Evolutionary conservation across 2,888 invertebrate genomes (phyloP).

Genomic region (Acheta domesticus): DNA sequence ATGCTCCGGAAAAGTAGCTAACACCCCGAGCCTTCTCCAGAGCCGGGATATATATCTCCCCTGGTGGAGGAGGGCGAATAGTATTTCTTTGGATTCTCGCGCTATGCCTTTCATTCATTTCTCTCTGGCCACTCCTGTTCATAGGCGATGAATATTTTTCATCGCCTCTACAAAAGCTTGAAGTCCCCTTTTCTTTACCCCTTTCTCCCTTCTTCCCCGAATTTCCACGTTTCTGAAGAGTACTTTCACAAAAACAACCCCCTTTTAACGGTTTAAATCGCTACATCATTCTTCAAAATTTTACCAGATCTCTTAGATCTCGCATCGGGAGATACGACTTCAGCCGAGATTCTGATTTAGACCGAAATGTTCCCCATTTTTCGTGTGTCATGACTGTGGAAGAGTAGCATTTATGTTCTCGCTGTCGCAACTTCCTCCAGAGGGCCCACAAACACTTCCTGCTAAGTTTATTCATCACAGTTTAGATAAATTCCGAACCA

Average conservation of each 20-base stretch:
- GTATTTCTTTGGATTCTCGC: neutral
- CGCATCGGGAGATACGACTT: too few relatives aligned
- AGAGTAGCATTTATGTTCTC: neutral
- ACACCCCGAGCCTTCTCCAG: neutral
- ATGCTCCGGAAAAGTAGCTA: constrained; percentile 3
- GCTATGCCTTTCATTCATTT: neutral
- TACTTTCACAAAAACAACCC: neutral
- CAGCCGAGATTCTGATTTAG: neutral
- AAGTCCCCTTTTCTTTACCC: too few relatives aligned
- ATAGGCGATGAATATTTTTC: neutral
- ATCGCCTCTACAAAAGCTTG: neutral
- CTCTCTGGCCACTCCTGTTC: neutral
- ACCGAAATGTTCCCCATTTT: neutral
- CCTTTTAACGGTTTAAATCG: neutral
- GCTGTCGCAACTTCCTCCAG: neutral
- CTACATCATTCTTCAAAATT: too few relatives aligned
- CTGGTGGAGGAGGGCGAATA: neutral
- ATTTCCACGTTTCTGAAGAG: neutral
- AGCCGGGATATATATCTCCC: neutral
- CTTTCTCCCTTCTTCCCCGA: neutral
- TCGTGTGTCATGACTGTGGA: neutral
- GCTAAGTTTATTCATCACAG: constrained; percentile 18
- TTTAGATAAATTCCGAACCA: constrained; percentile 1
- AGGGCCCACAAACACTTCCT: neutral
- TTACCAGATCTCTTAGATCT: too few relatives aligned